phyloP scores from a whole-genome alignment of 2,888 invertebrate species.

The Drosophila colorata region DNA sequence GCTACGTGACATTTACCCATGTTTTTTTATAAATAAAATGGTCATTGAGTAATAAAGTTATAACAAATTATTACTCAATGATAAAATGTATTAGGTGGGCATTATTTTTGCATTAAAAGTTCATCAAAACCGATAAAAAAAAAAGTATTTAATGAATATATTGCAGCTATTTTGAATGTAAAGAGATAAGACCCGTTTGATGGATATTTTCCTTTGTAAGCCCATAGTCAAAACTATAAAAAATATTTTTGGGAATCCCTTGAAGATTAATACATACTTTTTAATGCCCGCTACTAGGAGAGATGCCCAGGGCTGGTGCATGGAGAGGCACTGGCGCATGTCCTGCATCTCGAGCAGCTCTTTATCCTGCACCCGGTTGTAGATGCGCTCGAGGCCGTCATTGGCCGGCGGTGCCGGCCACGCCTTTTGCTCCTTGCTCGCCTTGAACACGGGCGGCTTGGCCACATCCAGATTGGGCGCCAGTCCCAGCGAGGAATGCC shows the following conservation, averaged over 20 bases:
- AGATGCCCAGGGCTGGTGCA: slow-evolving; percentile 99
- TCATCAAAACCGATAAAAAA: too few species aligned
- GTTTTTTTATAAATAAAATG: too few species aligned
- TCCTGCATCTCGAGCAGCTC: slow-evolving; percentile 93
- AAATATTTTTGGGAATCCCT: neutral
- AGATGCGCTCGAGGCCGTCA: slow-evolving; percentile 75
- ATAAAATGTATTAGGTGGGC: too few species aligned
- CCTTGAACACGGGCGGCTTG: slow-evolving; percentile 70
- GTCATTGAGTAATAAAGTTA: too few species aligned
- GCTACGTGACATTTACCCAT: too few species aligned
- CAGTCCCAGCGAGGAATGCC: slow-evolving; percentile 55
- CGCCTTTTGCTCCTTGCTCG: slow-evolving; percentile 40
- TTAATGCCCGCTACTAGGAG: slow-evolving; percentile 96
- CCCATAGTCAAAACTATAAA: too few species aligned
- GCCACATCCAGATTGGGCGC: slow-evolving; percentile 65
- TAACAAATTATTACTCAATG: too few species aligned
- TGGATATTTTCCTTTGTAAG: too few species aligned
- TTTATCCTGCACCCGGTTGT: slow-evolving; percentile 90
- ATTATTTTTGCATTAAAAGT: too few species aligned
- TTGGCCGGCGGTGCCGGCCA: slow-evolving; percentile 17
- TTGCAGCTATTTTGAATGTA: too few species aligned
- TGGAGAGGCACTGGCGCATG: slow-evolving; percentile 94
- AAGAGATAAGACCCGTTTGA: too few species aligned
- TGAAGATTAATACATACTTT: slow-evolving; percentile 86
- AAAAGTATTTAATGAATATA: too few species aligned